phyloP scores from a whole-genome alignment of 2,797 vertebrate species.

The Helicolenus hilgendorfi region DNA sequence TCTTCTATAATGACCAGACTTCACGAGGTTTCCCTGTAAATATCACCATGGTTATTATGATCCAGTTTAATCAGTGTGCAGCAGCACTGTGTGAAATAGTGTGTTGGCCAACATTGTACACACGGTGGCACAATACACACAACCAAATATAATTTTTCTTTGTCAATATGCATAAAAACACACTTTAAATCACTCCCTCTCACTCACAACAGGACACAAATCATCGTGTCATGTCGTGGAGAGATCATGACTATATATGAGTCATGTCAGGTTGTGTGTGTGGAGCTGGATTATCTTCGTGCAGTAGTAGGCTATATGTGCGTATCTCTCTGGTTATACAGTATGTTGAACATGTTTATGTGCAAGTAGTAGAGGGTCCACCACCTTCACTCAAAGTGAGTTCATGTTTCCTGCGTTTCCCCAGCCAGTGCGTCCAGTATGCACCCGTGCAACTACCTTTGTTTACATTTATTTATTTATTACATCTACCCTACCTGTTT shows the following conservation, averaged over 20 bases:
- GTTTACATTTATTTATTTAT: too few relatives aligned
- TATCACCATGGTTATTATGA: slow-evolving; percentile 16
- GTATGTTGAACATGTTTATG: too few relatives aligned
- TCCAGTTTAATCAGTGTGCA: too few relatives aligned
- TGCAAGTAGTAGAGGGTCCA: too few relatives aligned
- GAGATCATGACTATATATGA: not conserved
- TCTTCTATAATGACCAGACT: not conserved
- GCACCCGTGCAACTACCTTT: too few relatives aligned
- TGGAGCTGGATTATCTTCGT: not conserved
- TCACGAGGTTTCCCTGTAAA: not conserved
- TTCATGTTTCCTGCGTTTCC: too few relatives aligned
- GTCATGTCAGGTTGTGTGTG: not conserved
- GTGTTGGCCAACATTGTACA: not conserved
- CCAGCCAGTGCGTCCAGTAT: too few relatives aligned
- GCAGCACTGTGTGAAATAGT: not conserved
- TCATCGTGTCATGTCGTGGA: not conserved
- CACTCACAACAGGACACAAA: not conserved
- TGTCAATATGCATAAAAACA: not conserved
- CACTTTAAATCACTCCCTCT: not conserved
- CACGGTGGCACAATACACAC: slow-evolving; percentile 11
- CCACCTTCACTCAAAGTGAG: too few relatives aligned
- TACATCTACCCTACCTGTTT: too few relatives aligned
- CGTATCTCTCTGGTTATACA: too few relatives aligned
- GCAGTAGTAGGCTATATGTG: not conserved
- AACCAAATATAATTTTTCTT: rapidly evolving